Base-by-base conservation (phyloP, 2,888 invertebrate species). In the Keiferia lycopersicella region DNA sequence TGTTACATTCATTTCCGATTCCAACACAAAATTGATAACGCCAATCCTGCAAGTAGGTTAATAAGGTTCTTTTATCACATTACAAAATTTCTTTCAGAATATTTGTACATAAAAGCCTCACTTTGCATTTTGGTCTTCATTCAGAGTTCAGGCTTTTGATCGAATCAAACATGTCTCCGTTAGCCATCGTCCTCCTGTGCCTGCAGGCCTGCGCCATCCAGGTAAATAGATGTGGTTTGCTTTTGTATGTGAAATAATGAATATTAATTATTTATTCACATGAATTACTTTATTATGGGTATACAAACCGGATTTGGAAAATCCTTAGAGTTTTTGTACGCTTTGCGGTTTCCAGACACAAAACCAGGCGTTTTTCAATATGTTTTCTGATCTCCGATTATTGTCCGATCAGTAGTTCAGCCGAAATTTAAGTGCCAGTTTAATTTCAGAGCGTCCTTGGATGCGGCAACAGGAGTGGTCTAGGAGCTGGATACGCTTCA, bases 201-300 rank as follows among this genome's bases (percentile, higher is more conserved):
- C 67, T 78, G 62, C 74, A 78, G 60, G 76, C 73, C 56, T 74
- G 78, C 67, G 69, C 82, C 30, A 62, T 78, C 11, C 77, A 82
- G 79, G 82, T 82, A 71, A 72, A 7, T 18, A 51, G 11, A 20
- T n/a, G 7, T 22, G 18, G 22, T 6, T 16, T 26, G n/a, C n/a
- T n/a, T n/a, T n/a, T n/a, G n/a, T n/a, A n/a, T n/a, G n/a, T n/a
- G n/a, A n/a, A n/a, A n/a, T 11, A 11, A 11, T 14, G 41, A 14
- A 12, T 12, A n/a, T n/a, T n/a, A n/a, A n/a, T n/a, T n/a, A n/a
- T n/a, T n/a, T n/a, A n/a, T n/a, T n/a, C n/a, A n/a, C n/a, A n/a
- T n/a, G n/a, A n/a, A n/a, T n/a, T n/a, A n/a, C n/a, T n/a, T n/a
- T n/a, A n/a, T n/a, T n/a, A n/a, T n/a, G n/a, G n/a, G n/a, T n/a